A percentile compares a stretch with the other conserved stretches of the same genome.
These are phyloP conservation scores for Neodiprion fabricii DNA, from an alignment of 1,140 invertebrate species.

Conservation along the genomic window DNA sequence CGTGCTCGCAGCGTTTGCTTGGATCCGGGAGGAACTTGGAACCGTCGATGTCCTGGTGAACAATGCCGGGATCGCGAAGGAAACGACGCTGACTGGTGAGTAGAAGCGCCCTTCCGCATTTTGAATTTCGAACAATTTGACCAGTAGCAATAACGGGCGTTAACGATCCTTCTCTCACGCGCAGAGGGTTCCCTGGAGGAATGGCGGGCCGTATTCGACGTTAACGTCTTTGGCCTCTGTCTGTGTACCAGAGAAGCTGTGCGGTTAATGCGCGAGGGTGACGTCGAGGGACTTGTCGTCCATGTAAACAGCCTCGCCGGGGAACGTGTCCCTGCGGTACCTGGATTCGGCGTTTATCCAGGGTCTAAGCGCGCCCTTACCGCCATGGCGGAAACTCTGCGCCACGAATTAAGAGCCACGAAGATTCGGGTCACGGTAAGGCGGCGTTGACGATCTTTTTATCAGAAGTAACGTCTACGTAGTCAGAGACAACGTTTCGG, in stretches of 20 bases:
- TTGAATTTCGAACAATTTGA: constrained; percentile 9
- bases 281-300: constrained; percentile 33
- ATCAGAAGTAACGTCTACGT: too few species aligned
- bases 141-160: background rate
- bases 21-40: constrained; percentile 65
- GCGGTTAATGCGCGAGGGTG: constrained; percentile 57
- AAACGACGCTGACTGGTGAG: constrained; percentile 39
- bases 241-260: constrained; percentile 64
- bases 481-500: too few species aligned
- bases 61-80: constrained; percentile 67
- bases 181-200: constrained; percentile 47
- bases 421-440: constrained; percentile 48
- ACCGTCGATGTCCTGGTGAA: constrained; percentile 73
- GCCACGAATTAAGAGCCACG: constrained; percentile 64
- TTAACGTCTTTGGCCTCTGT: constrained; percentile 65
- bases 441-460: background rate
- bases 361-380: constrained; percentile 67
- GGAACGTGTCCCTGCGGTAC: constrained; percentile 59
- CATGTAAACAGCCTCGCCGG: constrained; percentile 57
- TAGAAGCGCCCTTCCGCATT: constrained; percentile 10
- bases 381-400: constrained; percentile 65
- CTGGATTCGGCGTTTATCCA: constrained; percentile 63
- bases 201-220: constrained; percentile 53
- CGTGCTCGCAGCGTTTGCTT: constrained; percentile 67
- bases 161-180: constrained; percentile 1